Base-by-base conservation (phyloP, 2,888 invertebrate genomes). In the Mythimna loreyi region DNA sequence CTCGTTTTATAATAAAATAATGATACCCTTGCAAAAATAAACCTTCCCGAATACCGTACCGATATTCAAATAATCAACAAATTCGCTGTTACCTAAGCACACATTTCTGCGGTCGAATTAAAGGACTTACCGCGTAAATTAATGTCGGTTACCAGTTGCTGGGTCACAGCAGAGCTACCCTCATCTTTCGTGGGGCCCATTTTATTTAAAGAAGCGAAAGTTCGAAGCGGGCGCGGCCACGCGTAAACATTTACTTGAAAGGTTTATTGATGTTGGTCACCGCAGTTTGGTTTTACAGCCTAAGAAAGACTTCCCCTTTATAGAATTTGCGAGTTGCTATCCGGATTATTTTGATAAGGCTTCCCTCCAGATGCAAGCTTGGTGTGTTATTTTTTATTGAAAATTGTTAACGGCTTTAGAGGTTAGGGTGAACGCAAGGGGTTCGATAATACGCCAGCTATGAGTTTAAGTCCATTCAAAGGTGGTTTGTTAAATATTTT, bases 221-320 rank as follows among this genome's bases (percentile, higher is more conserved):
- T 92, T 91, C 81, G 87, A 82, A 86, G 82, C 89, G 86, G 73
- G 85, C 83, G 90, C 92, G 87, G 88, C 89, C 92, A 87, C 86
- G 91, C 93, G 93, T 92, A 93, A 93, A 93, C 92, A 92, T 93
- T 94, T 89, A 90, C 93, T 92, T 88, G 93, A 91, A 91, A 92
- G 93, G 91, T 93, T 94, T 94, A 94, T 93, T 92, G 93, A 92
- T 90, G 94, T 93, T 91, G 90, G 92, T 91, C 87, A 93, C 93
- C 92, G 87, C 91, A 87, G 88, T 90, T 90, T 86, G 89, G 90
- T 90, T 91, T 90, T 90, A 90, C 88, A 87, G 72, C 87, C 85
- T 55, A 77, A 76, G 85, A 83, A 78, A 75, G 82, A 60, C 65
- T 62, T 77, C 76, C 75, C 71, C 73, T 88, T 85, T 80, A 78